Evolutionary conservation across 1,140 invertebrate genomes (phyloP), one percentile per base, ranked within the genome.

Genomic region (Neotoxoptera formosana): DNA sequence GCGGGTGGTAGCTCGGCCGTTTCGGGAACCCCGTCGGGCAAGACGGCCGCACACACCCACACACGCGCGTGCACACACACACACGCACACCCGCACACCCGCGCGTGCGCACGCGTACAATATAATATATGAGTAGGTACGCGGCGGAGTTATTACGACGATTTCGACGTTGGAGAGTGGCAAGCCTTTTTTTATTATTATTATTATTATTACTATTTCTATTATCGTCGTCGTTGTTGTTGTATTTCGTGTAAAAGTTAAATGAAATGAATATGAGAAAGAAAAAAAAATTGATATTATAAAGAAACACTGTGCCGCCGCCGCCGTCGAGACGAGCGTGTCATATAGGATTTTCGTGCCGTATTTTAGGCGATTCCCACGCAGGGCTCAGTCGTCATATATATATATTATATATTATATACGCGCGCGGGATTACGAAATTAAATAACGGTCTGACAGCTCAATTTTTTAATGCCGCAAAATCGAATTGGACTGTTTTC

Each of bases 361-460:
- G 89, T 60, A 51, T 41, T 41, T 2, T n/a, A 51, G 30, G 34
- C 83, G 48, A 92, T 92, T 92, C 91, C 91, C 91, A 92, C 91
- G 67, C 76, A 48, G 91, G 88, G 48, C 20, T 48, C 51, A 21
- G 41, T 45, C 56, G 7, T 7, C 41, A 60, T 6, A n/a, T 2
- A 20, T 20, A 45, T 60, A 53, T 53, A 88, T 36, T 89, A 56
- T 60, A 41, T 56, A 36, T 34, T 56, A 23, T 36, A 21, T 36
- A 17, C 41, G 7, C n/a, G 30, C 34, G 34, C 20, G 45, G 36
- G 89, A 34, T 91, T 83, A 91, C 47, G 91, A 86, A 93, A 93
- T 93, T 84, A 86, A 93, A 93, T 86, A 93, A 86, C 91, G 6
- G 67, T 84, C 91, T 92, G 76, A 93, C 91, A 93, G 91, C 91